A percentile compares a stretch with the other conserved stretches of the same genome.
Conservation (phyloP, 2,888 invertebrate species). For the Pachycephus smyrnensis region DNA sequence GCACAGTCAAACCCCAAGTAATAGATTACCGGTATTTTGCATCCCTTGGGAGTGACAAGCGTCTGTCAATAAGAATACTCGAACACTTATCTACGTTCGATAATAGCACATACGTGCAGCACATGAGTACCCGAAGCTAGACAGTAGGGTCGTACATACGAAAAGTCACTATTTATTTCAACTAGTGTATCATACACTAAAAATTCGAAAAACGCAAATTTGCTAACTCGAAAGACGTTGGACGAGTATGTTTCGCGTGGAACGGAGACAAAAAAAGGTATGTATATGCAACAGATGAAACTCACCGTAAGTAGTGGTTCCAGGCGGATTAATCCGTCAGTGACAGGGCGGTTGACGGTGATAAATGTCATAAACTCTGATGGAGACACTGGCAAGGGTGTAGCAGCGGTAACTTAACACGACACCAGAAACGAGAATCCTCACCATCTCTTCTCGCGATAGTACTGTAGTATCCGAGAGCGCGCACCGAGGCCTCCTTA, state of each 20-base stretch:
- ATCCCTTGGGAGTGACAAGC: not conserved
- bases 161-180: not conserved
- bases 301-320: slow-evolving; percentile 63
- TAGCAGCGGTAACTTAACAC: not conserved
- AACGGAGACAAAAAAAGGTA: not conserved
- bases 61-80: not conserved
- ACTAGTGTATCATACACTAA: not conserved
- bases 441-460: not conserved
- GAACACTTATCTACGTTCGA: not conserved
- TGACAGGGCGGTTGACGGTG: slow-evolving; percentile 29
- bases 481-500: not conserved
- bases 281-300: slow-evolving; percentile 23
- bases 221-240: not conserved
- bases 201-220: not conserved
- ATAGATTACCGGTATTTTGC: too few relatives aligned
- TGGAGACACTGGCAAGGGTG: not conserved
- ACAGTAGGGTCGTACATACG: not conserved
- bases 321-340: slow-evolving; percentile 55
- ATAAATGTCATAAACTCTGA: slow-evolving; percentile 24
- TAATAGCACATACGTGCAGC: not conserved
- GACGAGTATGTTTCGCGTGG: not conserved
- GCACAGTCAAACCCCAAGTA: not conserved
- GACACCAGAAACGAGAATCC: not conserved
- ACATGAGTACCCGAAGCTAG: not conserved
- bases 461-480: not conserved